These are phyloP conservation scores for Polymixis flavicincta DNA, from an alignment of 2,888 invertebrate species.

Conservation along the genomic window DNA sequence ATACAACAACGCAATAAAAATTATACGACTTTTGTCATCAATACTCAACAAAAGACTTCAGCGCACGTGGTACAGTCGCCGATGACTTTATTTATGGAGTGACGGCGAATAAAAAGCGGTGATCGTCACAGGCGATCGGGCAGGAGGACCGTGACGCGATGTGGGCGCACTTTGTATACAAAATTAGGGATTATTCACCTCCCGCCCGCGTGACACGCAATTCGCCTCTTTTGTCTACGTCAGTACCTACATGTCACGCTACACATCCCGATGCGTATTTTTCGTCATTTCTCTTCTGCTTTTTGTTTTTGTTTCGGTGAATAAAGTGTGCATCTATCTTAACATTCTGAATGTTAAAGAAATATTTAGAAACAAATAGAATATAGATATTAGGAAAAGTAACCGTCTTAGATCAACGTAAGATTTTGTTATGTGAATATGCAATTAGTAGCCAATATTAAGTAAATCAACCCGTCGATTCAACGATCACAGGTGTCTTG, in stretches of 20 bases:
- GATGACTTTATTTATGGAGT: conserved; percentile 73
- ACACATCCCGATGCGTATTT: conserved; percentile 24
- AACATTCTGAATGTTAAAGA: neutral
- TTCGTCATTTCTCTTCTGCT: neutral
- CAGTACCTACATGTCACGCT: conserved; percentile 60
- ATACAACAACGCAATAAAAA: conserved; percentile 47
- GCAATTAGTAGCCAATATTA: neutral
- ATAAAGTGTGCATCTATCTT: neutral
- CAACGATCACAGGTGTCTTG: neutral
- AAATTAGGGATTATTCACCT: conserved; percentile 86
- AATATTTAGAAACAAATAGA: neutral
- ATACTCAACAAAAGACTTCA: conserved; percentile 47
- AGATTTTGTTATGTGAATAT: neutral
- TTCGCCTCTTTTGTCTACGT: conserved; percentile 73
- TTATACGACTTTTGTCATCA: conserved; percentile 44
- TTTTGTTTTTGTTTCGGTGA: neutral
- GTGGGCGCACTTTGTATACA: conserved; percentile 84
- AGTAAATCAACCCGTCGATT: neutral
- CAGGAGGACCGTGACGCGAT: conserved; percentile 77
- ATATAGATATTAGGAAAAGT: neutral
- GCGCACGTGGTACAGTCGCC: conserved; percentile 72
- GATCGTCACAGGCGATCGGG: conserved; percentile 76
- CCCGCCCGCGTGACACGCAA: conserved; percentile 75
- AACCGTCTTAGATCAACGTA: neutral
- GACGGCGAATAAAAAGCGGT: conserved; percentile 70